These are phyloP conservation scores for Diorhabda sublineata DNA, from an alignment of 1,140 invertebrate species.

Conservation along the genomic window DNA sequence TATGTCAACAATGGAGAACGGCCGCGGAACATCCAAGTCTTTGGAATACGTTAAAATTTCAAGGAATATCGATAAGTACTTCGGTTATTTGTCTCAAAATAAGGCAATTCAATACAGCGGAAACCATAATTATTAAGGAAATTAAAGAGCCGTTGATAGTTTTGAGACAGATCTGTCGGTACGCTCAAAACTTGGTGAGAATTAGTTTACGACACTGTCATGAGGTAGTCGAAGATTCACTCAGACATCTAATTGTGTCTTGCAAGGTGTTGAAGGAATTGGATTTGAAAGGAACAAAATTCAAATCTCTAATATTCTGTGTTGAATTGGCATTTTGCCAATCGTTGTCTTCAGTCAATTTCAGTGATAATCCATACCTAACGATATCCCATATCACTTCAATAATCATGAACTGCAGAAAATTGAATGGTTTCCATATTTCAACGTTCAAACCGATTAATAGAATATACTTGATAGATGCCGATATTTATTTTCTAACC, in stretches of 20 bases:
- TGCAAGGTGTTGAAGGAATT: neutral
- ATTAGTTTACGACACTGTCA: neutral
- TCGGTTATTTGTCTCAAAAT: conserved; percentile 10
- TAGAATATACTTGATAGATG: conserved; percentile 5
- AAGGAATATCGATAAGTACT: neutral
- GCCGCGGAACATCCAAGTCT: conserved; percentile 9
- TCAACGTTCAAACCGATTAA: conserved; percentile 12
- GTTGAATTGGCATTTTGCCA: conserved; percentile 12
- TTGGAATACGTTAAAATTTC: conserved; percentile 15
- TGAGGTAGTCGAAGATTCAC: neutral
- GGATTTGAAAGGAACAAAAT: conserved; percentile 1
- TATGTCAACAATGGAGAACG: conserved; percentile 14
- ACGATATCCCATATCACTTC: conserved; percentile 6
- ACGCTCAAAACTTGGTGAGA: neutral
- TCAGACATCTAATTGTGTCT: neutral
- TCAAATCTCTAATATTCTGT: conserved; percentile 10
- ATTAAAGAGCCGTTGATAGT: conserved; percentile 12
- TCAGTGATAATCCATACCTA: conserved; percentile 7
- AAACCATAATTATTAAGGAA: neutral
- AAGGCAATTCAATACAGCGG: conserved; percentile 7
- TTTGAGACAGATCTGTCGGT: conserved; percentile 13
- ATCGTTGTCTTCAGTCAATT: conserved; percentile 4
- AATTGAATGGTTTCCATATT: conserved; percentile 12
- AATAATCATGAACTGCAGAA: conserved; percentile 6
- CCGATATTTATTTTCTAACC: conserved; percentile 7